Evolutionary conservation across 2,113 vertebrate species (phyloP).

Genomic region (Stigmatopora nigra): DNA sequence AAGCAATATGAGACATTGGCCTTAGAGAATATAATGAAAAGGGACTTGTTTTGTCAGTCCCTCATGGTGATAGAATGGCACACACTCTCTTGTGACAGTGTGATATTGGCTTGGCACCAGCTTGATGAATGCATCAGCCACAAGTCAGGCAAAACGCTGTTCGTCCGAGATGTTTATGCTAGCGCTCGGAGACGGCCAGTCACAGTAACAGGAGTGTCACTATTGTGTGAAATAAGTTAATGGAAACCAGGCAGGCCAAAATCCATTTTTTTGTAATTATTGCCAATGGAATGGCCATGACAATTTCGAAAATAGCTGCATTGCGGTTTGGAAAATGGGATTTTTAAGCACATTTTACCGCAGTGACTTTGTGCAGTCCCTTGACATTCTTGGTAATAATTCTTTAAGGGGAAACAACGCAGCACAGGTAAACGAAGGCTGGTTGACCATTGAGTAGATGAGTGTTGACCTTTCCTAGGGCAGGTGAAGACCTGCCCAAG

Average conservation of each 20-base stretch:
- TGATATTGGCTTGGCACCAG: constrained; percentile 64
- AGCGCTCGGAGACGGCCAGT: constrained; percentile 35
- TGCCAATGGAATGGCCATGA: constrained; percentile 41
- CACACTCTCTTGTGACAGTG: constrained; percentile 65
- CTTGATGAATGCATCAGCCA: constrained; percentile 72
- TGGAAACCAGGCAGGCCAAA: constrained; percentile 39
- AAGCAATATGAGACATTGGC: constrained; percentile 59
- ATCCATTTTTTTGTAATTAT: constrained; percentile 40
- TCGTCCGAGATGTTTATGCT: constrained; percentile 52
- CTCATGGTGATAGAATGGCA: constrained; percentile 71
- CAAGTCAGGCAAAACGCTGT: constrained; percentile 58
- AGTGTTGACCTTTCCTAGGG: constrained; percentile 49
- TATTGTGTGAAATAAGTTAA: constrained; percentile 53
- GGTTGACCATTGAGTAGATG: constrained; percentile 21
- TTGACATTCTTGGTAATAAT: constrained; percentile 23
- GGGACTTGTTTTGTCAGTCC: constrained; percentile 66
- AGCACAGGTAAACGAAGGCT: constrained; percentile 15
- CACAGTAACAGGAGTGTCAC: constrained; percentile 38
- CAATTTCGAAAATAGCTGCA: constrained; percentile 29
- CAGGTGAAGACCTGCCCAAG: constrained; percentile 52
- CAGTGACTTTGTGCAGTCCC: constrained; percentile 54
- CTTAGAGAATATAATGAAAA: constrained; percentile 58
- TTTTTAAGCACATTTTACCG: constrained; percentile 23
- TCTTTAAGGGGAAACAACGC: constrained; percentile 35
- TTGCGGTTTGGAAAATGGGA: constrained; percentile 30